Evolutionary conservation across 2,113 vertebrate genomes (phyloP).

Genomic region (Aix galericulata): DNA sequence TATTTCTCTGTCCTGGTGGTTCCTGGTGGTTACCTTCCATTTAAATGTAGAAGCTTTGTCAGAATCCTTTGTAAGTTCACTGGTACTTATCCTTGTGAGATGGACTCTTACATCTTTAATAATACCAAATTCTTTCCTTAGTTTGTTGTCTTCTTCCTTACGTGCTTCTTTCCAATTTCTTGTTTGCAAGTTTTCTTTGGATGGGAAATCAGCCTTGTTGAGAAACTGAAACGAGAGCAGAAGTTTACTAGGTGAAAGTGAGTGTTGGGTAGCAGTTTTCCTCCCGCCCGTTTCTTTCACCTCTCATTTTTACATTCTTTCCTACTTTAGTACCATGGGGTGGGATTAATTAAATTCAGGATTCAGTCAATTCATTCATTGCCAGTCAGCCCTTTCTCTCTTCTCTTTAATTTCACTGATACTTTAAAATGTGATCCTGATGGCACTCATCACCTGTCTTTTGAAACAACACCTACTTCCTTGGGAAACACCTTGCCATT

Average conservation of each 20-base stretch:
- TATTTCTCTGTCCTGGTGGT: not conserved
- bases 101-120: not conserved
- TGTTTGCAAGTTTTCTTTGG: not conserved
- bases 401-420: not conserved
- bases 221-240: slow-evolving; percentile 7
- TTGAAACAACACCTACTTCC: not conserved
- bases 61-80: not conserved
- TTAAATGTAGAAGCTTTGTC: not conserved
- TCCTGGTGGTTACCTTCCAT: not conserved
- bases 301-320: not conserved
- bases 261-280: not conserved
- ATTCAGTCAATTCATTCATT: not conserved
- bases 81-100: not conserved
- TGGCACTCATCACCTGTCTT: not conserved
- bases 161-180: accelerated
- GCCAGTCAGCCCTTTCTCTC: not conserved
- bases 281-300: not conserved
- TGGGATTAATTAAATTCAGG: not conserved
- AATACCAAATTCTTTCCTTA: not conserved
- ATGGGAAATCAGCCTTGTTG: not conserved
- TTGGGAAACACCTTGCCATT: not conserved
- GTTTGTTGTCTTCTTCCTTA: not conserved
- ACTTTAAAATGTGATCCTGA: not conserved
- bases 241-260: not conserved
- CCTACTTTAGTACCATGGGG: not conserved